phyloP scores from a whole-genome alignment of 2,113 vertebrate genomes.

The Labeo catla region DNA sequence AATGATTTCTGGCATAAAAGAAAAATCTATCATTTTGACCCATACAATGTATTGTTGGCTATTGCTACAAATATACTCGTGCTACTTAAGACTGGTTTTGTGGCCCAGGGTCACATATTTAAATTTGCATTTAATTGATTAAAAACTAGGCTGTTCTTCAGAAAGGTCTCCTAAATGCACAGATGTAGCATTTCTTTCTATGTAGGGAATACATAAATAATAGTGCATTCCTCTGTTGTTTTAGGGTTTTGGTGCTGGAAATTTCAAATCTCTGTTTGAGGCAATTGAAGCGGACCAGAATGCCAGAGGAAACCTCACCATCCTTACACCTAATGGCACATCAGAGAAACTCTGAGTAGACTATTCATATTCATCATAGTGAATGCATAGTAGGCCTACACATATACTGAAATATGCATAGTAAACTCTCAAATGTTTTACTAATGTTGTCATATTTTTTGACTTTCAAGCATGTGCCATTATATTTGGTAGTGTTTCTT shows the following conservation, averaged over 20 bases:
- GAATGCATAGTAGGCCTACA: neutral
- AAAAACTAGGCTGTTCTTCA: neutral
- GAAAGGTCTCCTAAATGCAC: neutral
- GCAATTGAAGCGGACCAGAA: conserved; percentile 92
- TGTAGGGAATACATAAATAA: neutral
- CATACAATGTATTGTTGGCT: no score
- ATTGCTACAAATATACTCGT: no score
- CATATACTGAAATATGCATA: neutral
- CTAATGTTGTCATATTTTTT: neutral
- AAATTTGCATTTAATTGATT: neutral
- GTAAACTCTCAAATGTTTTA: neutral
- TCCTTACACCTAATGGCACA: conserved; percentile 77
- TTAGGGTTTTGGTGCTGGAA: conserved; percentile 95
- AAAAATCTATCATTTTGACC: no score
- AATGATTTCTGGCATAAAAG: no score
- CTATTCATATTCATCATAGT: neutral
- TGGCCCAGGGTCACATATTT: neutral
- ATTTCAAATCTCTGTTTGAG: conserved; percentile 95
- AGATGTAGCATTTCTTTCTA: neutral
- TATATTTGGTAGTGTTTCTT: neutral
- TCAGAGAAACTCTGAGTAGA: conserved; percentile 66
- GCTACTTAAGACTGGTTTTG: no score
- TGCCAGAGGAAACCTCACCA: conserved; percentile 88
- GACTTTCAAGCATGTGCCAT: neutral
- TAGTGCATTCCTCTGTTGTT: neutral